Conservation (phyloP, 2,797 vertebrate species). For the Periophthalmus magnuspinnatus region DNA sequence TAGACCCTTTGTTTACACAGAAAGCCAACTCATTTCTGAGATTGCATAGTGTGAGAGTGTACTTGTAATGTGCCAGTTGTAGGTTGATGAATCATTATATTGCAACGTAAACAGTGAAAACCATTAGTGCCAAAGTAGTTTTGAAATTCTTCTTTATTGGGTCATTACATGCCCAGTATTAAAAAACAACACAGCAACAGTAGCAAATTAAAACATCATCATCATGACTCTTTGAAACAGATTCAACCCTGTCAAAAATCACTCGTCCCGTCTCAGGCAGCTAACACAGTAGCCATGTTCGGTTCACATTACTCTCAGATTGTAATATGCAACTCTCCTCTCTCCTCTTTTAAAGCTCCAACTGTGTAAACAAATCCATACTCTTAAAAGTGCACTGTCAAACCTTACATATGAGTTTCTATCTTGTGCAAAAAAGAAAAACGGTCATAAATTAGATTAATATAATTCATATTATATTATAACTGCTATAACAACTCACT, state of each 20-base stretch:
- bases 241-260: conserved; percentile 11
- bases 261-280: conserved; percentile 20
- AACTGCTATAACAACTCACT: neutral
- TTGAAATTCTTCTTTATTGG: conserved; percentile 54
- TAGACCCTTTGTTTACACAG: too few species aligned
- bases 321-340: conserved; percentile 23
- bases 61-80: too few species aligned
- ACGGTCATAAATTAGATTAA: conserved; percentile 2
- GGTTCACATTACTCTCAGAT: conserved; percentile 35
- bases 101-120: neutral
- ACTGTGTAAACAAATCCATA: conserved; percentile 36
- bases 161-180: conserved; percentile 47
- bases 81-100: too few species aligned
- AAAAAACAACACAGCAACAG: conserved; percentile 39
- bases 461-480: neutral
- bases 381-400: conserved; percentile 46
- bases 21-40: too few species aligned
- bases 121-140: conserved; percentile 12
- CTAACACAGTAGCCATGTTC: conserved; percentile 49
- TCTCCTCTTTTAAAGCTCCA: conserved; percentile 49
- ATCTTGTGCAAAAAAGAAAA: conserved; percentile 10
- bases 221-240: conserved; percentile 28
- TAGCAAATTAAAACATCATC: conserved; percentile 26
- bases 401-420: neutral
- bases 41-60: too few species aligned